Evolutionary conservation across 2,113 vertebrate genomes (phyloP).

Genomic region (Ciconia maguari): DNA sequence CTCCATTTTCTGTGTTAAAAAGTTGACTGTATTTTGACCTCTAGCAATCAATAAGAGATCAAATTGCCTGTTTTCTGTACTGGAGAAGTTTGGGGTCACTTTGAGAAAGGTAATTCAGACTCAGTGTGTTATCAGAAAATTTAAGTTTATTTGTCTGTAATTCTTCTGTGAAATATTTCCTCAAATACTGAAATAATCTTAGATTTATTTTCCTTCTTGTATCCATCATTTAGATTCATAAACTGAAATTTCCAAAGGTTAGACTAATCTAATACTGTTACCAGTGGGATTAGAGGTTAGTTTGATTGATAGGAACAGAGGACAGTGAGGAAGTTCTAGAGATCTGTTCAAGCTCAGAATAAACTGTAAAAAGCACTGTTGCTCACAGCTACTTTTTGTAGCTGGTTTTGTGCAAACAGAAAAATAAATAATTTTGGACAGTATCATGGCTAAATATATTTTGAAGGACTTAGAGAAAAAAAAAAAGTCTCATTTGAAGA

Average conservation of each 20-base stretch:
- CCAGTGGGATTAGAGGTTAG: not conserved
- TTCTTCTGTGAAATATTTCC: conserved; percentile 34
- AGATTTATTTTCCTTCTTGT: not conserved
- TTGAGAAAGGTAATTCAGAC: conserved; percentile 34
- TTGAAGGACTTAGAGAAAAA: not conserved
- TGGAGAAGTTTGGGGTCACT: conserved; percentile 36
- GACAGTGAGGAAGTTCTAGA: not conserved
- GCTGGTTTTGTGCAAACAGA: not conserved
- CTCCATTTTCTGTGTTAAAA: conserved; percentile 29
- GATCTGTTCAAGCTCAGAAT: not conserved
- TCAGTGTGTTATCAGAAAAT: conserved; percentile 45
- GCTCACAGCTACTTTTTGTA: not conserved
- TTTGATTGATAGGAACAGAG: not conserved
- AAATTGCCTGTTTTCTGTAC: conserved; percentile 43
- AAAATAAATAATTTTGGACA: not conserved
- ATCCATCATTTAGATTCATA: not conserved
- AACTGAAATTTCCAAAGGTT: not conserved
- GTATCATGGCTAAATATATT: not conserved
- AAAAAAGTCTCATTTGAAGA: not conserved
- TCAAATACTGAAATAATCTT: conserved; percentile 13
- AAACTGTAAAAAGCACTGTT: not conserved
- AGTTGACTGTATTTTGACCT: conserved; percentile 40
- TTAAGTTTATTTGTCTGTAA: conserved; percentile 3
- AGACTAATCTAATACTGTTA: not conserved
- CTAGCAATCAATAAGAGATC: conserved; percentile 42